These are phyloP conservation scores for Meiosimyza decipiens DNA, from an alignment of 2,888 invertebrate genomes.

Conservation along the genomic window DNA sequence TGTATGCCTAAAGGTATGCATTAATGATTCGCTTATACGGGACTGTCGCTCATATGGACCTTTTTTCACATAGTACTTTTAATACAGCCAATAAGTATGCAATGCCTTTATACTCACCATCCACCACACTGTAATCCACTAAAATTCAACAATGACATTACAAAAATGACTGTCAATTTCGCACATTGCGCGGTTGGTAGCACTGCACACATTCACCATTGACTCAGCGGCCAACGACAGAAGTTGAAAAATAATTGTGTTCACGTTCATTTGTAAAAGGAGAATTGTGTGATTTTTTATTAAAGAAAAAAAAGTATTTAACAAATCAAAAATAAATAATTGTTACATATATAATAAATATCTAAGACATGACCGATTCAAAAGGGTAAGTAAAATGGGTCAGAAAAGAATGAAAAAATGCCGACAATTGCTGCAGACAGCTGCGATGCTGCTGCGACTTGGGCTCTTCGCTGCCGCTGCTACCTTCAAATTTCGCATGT, in stretches of 20 bases:
- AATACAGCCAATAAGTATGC: too few relatives aligned
- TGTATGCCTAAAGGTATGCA: too few relatives aligned
- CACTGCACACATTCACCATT: constrained; percentile 36
- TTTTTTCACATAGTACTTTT: too few relatives aligned
- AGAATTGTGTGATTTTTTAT: constrained; percentile 28
- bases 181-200: constrained; percentile 40
- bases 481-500: constrained; percentile 54
- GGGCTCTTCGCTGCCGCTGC: constrained; percentile 41
- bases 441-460: constrained; percentile 38
- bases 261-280: constrained; percentile 31
- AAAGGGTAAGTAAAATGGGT: constrained; percentile 61
- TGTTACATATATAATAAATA: constrained; percentile 42
- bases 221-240: constrained; percentile 28
- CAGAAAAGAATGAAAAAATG: constrained; percentile 43
- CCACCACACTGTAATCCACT: neutral
- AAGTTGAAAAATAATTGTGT: constrained; percentile 18
- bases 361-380: constrained; percentile 62
- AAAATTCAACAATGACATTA: constrained; percentile 28
- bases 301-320: constrained; percentile 36
- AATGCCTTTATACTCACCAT: too few relatives aligned
- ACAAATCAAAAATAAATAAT: constrained; percentile 17
- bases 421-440: constrained; percentile 48
- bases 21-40: too few relatives aligned
- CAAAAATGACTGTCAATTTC: constrained; percentile 33
- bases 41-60: too few relatives aligned